A percentile compares a stretch with the other conserved stretches of the same genome.
Conservation (phyloP, 2,797 vertebrate species). For the Megalops cyprinoides region DNA sequence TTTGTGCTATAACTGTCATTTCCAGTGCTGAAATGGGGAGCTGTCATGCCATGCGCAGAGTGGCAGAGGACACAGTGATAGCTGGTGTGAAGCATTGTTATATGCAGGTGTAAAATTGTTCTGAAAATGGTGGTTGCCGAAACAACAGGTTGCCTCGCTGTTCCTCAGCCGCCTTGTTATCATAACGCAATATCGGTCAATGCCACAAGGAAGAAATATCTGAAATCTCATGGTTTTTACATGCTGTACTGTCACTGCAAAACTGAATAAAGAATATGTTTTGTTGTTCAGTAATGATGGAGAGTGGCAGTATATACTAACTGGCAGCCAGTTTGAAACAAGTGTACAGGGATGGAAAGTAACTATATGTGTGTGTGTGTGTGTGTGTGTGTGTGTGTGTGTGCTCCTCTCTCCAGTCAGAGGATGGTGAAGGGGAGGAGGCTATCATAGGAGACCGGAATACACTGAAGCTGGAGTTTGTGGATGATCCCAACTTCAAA, state of each 20-base stretch:
- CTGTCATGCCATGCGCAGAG: not conserved
- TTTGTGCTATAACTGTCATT: not conserved
- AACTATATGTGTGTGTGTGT: too few relatives aligned
- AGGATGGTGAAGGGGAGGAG: conserved; percentile 85
- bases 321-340: too few relatives aligned
- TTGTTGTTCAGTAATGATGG: not conserved
- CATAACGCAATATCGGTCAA: not conserved
- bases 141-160: conserved; percentile 5
- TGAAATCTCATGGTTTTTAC: not conserved
- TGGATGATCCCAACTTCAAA: conserved; percentile 91
- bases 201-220: too few relatives aligned
- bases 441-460: conserved; percentile 77
- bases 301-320: not conserved
- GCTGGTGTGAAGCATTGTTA: not conserved
- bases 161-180: not conserved
- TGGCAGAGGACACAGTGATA: conserved; percentile 3
- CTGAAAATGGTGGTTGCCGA: conserved; percentile 2
- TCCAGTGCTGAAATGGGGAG: not conserved
- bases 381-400: conserved; percentile 31
- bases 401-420: conserved; percentile 67
- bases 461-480: conserved; percentile 89
- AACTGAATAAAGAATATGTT: not conserved
- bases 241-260: not conserved
- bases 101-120: not conserved
- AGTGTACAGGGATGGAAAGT: too few relatives aligned